Base-by-base conservation (phyloP, 2,113 vertebrate species). In the Tangachromis dhanisi region DNA sequence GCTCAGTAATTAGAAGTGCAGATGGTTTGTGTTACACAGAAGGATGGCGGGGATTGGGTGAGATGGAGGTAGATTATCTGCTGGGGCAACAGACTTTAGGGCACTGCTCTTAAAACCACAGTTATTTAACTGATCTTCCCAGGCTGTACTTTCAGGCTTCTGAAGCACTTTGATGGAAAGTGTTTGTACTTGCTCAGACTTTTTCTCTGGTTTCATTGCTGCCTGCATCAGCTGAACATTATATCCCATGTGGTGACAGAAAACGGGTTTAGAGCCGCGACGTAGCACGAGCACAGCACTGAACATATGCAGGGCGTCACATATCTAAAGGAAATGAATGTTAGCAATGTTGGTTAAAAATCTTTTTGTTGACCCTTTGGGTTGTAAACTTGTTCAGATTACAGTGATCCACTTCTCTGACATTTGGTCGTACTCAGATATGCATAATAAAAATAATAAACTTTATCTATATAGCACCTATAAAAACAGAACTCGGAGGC, bases 231-330 rank as follows among this genome's bases (percentile, higher is more conserved):
- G 66, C 63, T 87, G 31, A 45, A 54, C 26, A 12, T 42, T 7
- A 17, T 33, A 59, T 88, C 88, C 86, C 81, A 10, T 14, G 57
- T 17, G 85, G 49, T 40, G 81, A 24, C 78, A 10, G 13, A 31
- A 24, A 5, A 31, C 45, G 2, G 90, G 8, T 86, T 73, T 16
- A n/a, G 3, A 66, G 45, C 10, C 0, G 2, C 11, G 61, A 53
- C 1, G 31, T 1, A 66, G 40, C 55, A 24, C 0, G 1, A 13
- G 19, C 6, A 3, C 19, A 29, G 31, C 47, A 9, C 59, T 90
- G 45, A 66, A 78, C 1, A 68, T 9, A 66, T 4, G 31, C 35
- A 33, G 38, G 13, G 16, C 8, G 17, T 55, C 84, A 83, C 7
- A 10, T 29, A 54, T 84, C 4, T 79, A 11, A 19, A 19, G 83